Percentiles rank a stretch among this genome's conserved stretches.
phyloP scores from a whole-genome alignment of 2,888 invertebrate species.

The Nemurella pictetii region DNA sequence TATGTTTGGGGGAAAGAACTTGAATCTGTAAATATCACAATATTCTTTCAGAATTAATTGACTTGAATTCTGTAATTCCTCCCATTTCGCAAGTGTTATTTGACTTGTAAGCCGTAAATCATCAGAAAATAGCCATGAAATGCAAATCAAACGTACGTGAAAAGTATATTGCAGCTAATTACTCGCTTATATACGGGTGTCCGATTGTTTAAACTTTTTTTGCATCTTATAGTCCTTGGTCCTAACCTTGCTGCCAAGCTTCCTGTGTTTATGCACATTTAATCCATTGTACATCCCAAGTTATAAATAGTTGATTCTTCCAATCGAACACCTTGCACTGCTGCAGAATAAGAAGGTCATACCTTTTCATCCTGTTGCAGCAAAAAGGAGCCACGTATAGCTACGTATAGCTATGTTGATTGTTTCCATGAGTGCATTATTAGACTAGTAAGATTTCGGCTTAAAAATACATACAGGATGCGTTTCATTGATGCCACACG shows the following conservation, averaged over 20 bases:
- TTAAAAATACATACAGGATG: too few relatives aligned
- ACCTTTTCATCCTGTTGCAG: not conserved
- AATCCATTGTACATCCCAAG: not conserved
- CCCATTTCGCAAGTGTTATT: too few relatives aligned
- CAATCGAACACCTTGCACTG: not conserved
- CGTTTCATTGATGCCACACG: too few relatives aligned
- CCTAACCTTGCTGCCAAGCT: not conserved
- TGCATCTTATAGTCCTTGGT: not conserved
- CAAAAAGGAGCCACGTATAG: not conserved
- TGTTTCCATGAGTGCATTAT: too few relatives aligned
- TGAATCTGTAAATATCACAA: not conserved
- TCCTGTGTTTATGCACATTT: not conserved
- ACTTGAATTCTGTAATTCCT: too few relatives aligned
- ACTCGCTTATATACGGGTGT: not conserved
- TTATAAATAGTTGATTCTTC: not conserved
- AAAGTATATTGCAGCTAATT: not conserved
- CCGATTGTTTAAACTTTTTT: not conserved
- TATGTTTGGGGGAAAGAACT: too few relatives aligned
- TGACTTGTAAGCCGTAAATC: too few relatives aligned
- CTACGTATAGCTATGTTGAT: too few relatives aligned
- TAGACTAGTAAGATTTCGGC: too few relatives aligned
- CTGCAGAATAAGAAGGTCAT: not conserved
- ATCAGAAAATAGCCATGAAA: too few relatives aligned
- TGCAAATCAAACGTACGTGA: not conserved
- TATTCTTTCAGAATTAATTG: too few relatives aligned